Conservation (phyloP, 2,113 vertebrate genomes). For the Dipodomys ordii region DNA sequence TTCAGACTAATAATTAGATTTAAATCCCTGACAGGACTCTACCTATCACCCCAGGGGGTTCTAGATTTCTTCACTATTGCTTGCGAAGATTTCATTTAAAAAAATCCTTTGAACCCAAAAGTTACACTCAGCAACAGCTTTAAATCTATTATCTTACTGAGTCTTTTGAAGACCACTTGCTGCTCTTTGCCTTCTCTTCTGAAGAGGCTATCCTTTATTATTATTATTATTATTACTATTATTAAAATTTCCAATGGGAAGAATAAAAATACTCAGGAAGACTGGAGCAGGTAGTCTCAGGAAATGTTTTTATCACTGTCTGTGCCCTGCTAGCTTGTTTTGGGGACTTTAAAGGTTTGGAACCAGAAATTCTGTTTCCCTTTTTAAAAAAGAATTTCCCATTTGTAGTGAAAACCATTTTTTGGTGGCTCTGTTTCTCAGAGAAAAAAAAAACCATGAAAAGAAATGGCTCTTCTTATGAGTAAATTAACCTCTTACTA, state of each 20-base stretch:
- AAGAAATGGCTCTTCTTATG: not conserved
- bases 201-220: constrained; percentile 51
- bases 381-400: constrained; percentile 32
- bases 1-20: constrained; percentile 78
- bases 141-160: constrained; percentile 60
- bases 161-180: constrained; percentile 62
- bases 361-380: constrained; percentile 6
- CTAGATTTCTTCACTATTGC: constrained; percentile 70
- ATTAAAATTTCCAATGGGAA: constrained; percentile 37
- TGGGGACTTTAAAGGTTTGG: not conserved
- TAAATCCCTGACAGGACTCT: constrained; percentile 72
- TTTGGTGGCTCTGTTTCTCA: constrained; percentile 34
- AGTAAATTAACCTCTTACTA: not conserved
- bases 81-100: constrained; percentile 70
- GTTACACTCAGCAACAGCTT: constrained; percentile 55
- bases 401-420: not conserved
- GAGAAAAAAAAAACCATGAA: not conserved
- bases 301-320: not conserved
- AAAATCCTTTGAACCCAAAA: constrained; percentile 67
- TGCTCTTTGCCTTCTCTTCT: constrained; percentile 32
- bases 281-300: not conserved
- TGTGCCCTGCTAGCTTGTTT: not conserved
- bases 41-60: constrained; percentile 55
- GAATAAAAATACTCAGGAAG: constrained; percentile 56
- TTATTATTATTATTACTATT: constrained; percentile 20